Conservation (phyloP, 2,888 invertebrate genomes). For the Hofmannophila pseudospretella region DNA sequence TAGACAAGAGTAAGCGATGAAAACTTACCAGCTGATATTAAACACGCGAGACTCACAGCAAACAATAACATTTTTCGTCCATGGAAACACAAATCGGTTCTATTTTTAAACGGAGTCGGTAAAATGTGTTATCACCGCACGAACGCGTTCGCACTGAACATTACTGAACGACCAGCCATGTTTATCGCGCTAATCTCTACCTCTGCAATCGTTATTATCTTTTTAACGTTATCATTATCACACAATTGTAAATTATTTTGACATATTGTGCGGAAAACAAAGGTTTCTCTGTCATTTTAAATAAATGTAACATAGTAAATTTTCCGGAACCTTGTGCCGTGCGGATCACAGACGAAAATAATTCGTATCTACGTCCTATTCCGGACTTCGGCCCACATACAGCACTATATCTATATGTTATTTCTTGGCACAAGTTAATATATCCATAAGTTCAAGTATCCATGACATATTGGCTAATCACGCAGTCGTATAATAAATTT, state of each 20-base stretch:
- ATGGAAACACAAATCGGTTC: conserved; percentile 18
- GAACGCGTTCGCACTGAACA: conserved; percentile 18
- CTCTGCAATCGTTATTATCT: conserved; percentile 49
- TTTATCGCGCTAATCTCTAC: conserved; percentile 59
- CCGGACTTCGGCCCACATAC: conserved; percentile 15
- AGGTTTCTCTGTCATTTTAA: conserved; percentile 11
- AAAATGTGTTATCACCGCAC: not conserved
- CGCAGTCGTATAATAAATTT: not conserved
- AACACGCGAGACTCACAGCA: conserved; percentile 33
- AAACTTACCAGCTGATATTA: conserved; percentile 57
- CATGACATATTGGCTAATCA: conserved; percentile 8
- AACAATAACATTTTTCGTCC: conserved; percentile 43
- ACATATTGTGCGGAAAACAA: conserved; percentile 41
- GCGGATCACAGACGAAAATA: conserved; percentile 37
- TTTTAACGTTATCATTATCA: conserved; percentile 47
- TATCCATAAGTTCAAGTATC: no score
- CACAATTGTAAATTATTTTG: conserved; percentile 55
- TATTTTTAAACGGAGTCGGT: conserved; percentile 8
- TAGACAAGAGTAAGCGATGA: no score
- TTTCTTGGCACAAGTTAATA: conserved; percentile 30
- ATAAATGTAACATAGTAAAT: conserved; percentile 11
- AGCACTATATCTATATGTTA: conserved; percentile 7
- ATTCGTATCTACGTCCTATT: conserved; percentile 21
- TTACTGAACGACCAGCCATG: conserved; percentile 24
- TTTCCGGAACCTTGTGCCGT: conserved; percentile 20